phyloP scores from a whole-genome alignment of 2,888 invertebrate species.

The Abrostola triplasia region DNA sequence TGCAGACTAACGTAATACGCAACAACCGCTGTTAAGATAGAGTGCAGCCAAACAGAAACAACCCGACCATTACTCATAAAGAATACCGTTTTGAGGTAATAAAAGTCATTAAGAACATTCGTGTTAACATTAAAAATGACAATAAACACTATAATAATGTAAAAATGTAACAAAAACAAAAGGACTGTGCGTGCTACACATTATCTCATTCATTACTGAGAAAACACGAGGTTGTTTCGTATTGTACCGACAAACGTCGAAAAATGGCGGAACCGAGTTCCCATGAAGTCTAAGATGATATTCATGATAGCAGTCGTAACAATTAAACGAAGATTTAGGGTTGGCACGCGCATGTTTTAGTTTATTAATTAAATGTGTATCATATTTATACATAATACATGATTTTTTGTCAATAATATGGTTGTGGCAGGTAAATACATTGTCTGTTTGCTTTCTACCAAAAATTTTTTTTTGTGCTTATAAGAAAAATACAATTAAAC shows the following conservation, averaged over 20 bases:
- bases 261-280: slow-evolving; percentile 82
- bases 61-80: slow-evolving; percentile 53
- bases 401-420: too few species aligned
- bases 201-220: slow-evolving; percentile 82
- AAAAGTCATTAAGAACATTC: slow-evolving; percentile 72
- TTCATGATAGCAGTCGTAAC: slow-evolving; percentile 80
- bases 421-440: too few species aligned
- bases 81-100: slow-evolving; percentile 67
- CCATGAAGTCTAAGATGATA: slow-evolving; percentile 84
- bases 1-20: not conserved
- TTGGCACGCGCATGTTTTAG: slow-evolving; percentile 14
- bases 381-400: too few species aligned
- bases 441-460: too few species aligned
- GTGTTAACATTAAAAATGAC: slow-evolving; percentile 75
- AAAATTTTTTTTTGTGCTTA: too few species aligned
- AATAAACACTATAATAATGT: slow-evolving; percentile 76
- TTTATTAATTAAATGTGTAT: not conserved
- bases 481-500: too few species aligned
- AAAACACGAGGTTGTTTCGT: slow-evolving; percentile 71
- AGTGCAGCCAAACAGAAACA: slow-evolving; percentile 15
- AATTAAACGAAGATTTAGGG: slow-evolving; percentile 79
- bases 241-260: slow-evolving; percentile 74
- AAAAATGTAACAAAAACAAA: slow-evolving; percentile 67
- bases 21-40: not conserved
- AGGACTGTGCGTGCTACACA: slow-evolving; percentile 71